These are phyloP conservation scores for Botia kubotai DNA, from an alignment of 2,797 vertebrate species.

Conservation along the genomic window DNA sequence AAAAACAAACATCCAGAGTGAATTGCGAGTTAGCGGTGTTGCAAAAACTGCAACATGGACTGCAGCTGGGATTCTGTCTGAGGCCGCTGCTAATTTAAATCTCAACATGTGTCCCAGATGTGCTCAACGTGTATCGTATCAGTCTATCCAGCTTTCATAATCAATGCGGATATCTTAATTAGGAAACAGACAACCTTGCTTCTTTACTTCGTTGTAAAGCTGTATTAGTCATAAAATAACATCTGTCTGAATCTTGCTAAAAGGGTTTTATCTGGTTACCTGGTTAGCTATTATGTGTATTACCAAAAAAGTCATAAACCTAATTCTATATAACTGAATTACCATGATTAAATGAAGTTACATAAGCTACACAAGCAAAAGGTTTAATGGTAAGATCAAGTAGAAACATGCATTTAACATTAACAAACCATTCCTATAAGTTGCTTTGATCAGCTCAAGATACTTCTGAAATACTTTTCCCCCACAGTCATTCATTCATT, in stretches of 20 bases:
- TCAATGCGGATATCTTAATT: neutral
- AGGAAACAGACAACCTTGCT: neutral
- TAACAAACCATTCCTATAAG: neutral
- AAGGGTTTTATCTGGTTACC: neutral
- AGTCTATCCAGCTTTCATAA: neutral
- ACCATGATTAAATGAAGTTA: neutral
- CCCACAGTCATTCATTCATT: neutral
- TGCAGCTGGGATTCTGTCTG: neutral
- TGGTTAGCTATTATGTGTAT: no score
- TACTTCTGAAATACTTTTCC: no score
- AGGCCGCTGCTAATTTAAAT: neutral
- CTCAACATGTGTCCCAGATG: slow-evolving; percentile 1
- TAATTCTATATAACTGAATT: neutral
- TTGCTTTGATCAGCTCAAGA: neutral
- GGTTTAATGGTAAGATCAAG: no score
- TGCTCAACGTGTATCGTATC: neutral
- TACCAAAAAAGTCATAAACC: neutral
- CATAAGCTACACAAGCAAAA: no score
- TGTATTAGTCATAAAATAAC: neutral
- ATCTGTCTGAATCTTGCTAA: neutral
- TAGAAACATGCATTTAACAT: neutral
- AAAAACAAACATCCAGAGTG: no score
- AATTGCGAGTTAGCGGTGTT: neutral
- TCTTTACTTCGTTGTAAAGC: neutral
- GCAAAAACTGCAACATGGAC: neutral